These are phyloP conservation scores for Cosmia pyralina DNA, from an alignment of 2,888 invertebrate genomes.

Conservation along the genomic window DNA sequence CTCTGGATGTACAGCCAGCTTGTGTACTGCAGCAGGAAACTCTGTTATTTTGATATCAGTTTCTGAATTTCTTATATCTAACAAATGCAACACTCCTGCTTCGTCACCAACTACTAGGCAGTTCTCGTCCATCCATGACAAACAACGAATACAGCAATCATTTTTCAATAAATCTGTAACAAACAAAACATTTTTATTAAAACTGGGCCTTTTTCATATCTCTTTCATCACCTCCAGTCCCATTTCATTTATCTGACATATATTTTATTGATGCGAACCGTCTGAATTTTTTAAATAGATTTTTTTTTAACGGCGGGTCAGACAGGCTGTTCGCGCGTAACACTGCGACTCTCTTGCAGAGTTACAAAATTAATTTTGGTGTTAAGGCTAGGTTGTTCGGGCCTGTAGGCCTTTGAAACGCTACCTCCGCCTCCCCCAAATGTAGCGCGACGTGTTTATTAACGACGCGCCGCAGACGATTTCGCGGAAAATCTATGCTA, in stretches of 20 bases:
- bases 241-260: too few species aligned
- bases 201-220: background rate
- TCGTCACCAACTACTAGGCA: slow-evolving; percentile 85
- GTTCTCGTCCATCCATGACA: slow-evolving; percentile 85
- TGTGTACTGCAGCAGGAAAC: slow-evolving; percentile 84
- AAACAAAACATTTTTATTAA: background rate
- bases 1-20: slow-evolving; percentile 77
- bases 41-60: slow-evolving; percentile 70
- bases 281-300: too few species aligned
- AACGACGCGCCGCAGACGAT: too few species aligned
- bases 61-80: slow-evolving; percentile 80
- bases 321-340: too few species aligned
- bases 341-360: too few species aligned
- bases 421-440: too few species aligned
- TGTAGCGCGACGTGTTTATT: too few species aligned
- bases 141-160: slow-evolving; percentile 81
- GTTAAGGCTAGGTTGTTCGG: too few species aligned
- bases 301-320: too few species aligned
- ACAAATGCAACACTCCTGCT: slow-evolving; percentile 78
- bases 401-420: too few species aligned
- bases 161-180: slow-evolving; percentile 81
- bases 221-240: background rate
- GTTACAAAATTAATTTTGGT: too few species aligned
- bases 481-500: too few species aligned
- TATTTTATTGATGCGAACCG: background rate